A percentile compares a stretch with the other conserved stretches of the same genome.
Evolutionary conservation across 2,797 vertebrate species (phyloP).

Genomic region (Antennarius maculatus): DNA sequence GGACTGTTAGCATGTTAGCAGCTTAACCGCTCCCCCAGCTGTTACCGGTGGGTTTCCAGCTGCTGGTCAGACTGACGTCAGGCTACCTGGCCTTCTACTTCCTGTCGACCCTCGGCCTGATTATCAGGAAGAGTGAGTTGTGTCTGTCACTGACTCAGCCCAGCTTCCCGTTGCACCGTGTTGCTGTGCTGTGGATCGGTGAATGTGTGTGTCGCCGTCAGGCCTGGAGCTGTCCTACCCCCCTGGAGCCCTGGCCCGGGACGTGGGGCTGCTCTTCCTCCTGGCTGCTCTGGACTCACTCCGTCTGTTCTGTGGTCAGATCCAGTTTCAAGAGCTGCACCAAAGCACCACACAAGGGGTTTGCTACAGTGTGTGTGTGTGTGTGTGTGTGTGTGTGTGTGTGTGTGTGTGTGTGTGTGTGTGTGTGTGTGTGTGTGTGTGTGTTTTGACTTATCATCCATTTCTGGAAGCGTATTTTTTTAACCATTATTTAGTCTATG

Average conservation of each 20-base stretch:
- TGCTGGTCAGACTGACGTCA: slow-evolving; percentile 77
- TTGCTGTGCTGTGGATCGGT: neutral
- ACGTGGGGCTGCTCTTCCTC: slow-evolving; percentile 81
- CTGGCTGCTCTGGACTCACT: slow-evolving; percentile 81
- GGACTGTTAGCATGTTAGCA: neutral
- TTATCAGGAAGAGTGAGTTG: slow-evolving; percentile 88
- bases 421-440: no score
- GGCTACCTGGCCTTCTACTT: slow-evolving; percentile 83
- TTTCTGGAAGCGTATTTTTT: no score
- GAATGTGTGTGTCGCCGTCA: slow-evolving; percentile 53
- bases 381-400: no score
- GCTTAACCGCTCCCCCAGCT: slow-evolving; percentile 74
- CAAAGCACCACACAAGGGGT: no score
- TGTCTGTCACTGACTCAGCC: neutral
- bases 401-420: no score
- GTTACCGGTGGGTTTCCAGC: slow-evolving; percentile 83
- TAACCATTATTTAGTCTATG: no score
- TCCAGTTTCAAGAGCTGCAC: neutral
- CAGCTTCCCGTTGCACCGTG: neutral
- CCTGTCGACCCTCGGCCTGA: slow-evolving; percentile 79
- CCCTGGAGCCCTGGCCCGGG: slow-evolving; percentile 69
- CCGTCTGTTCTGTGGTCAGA: slow-evolving; percentile 82
- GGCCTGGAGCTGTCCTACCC: slow-evolving; percentile 86
- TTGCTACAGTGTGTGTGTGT: no score
- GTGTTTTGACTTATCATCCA: no score